Conservation (phyloP, 2,113 vertebrate genomes). For the Crypturellus undulatus region DNA sequence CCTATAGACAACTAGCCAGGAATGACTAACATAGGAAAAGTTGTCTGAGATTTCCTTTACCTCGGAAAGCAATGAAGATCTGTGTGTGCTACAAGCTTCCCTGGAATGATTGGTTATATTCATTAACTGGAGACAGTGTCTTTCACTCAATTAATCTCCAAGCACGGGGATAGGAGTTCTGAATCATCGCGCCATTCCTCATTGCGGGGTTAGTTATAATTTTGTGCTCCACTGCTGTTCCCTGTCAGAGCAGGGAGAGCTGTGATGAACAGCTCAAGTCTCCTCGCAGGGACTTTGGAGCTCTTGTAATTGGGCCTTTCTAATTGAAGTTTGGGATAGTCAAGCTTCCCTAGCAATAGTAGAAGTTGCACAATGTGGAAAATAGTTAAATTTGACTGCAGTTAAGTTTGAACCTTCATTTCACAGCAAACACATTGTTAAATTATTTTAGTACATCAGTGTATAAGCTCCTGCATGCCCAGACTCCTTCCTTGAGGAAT, state of each 20-base stretch:
- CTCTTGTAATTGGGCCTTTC: background rate
- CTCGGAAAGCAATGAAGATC: background rate
- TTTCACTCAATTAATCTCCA: slow-evolving; percentile 4
- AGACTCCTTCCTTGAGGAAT: background rate
- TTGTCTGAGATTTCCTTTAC: background rate
- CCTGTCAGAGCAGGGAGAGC: background rate
- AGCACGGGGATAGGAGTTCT: background rate
- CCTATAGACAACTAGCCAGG: background rate
- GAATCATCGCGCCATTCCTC: background rate
- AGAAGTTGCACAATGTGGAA: background rate
- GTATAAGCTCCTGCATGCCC: background rate
- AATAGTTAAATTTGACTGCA: background rate
- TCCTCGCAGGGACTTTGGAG: background rate
- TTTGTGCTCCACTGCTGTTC: background rate
- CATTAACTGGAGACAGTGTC: background rate
- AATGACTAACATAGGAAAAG: background rate
- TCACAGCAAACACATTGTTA: background rate
- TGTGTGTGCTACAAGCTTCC: background rate
- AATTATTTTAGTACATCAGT: background rate
- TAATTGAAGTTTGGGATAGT: background rate
- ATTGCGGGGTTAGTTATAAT: background rate
- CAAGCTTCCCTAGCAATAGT: background rate
- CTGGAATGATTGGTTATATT: background rate
- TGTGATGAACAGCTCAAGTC: background rate
- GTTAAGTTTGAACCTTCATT: background rate